A percentile compares a stretch with the other conserved stretches of the same genome.
phyloP scores from a whole-genome alignment of 2,113 vertebrate genomes.

The Tragelaphus buxtoni region DNA sequence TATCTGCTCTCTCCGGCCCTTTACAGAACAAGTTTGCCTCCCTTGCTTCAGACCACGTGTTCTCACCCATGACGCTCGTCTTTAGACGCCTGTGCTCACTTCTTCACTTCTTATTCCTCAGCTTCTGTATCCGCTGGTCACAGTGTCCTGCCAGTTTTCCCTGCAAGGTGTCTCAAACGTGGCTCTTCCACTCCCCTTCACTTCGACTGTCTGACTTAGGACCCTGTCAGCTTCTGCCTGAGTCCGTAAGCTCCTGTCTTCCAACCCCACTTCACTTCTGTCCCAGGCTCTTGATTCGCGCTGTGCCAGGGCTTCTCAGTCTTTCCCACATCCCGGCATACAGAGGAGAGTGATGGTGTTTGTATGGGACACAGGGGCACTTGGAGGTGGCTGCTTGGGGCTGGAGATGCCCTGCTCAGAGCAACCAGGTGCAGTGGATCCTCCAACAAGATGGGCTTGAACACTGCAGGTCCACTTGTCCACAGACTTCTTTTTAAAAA shows the following conservation, averaged over 20 bases:
- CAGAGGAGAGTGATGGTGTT: not conserved
- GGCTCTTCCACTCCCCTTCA: not conserved
- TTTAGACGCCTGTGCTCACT: not conserved
- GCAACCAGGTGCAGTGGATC: not conserved
- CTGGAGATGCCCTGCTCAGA: not conserved
- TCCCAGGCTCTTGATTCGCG: not conserved
- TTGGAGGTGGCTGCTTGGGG: not conserved
- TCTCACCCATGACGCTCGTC: fast-evolving
- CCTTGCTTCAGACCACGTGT: not conserved
- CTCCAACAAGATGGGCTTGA: not conserved
- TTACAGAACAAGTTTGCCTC: not conserved
- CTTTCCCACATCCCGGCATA: fast-evolving
- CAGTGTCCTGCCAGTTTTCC: not conserved
- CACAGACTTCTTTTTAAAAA: not conserved
- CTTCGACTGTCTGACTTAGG: not conserved
- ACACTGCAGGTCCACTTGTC: not conserved
- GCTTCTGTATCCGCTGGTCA: not conserved
- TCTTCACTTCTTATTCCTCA: not conserved
- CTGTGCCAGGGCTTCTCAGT: not conserved
- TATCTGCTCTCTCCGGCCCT: not conserved
- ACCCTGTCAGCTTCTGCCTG: not conserved
- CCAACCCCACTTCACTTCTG: not conserved
- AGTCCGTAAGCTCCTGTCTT: not conserved
- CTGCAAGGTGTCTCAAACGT: not conserved
- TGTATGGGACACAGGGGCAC: not conserved